Evolutionary conservation across 2,888 invertebrate species (phyloP).

Genomic region (Mesoligia furuncula): DNA sequence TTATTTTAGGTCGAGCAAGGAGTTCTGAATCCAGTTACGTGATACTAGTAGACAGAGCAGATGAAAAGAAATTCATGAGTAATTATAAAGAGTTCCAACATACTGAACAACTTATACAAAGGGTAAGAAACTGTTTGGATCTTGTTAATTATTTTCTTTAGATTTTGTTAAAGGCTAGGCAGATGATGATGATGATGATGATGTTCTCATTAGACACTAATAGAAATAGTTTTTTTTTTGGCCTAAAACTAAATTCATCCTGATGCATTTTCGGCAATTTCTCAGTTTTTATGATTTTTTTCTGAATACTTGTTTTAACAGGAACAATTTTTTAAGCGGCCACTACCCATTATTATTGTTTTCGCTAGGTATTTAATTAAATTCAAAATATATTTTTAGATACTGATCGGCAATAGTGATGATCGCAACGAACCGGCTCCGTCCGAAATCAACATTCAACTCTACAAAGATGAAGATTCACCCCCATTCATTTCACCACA

Average conservation of each 20-base stretch:
- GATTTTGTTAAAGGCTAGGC: too few species aligned
- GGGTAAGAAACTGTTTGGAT: constrained; percentile 66
- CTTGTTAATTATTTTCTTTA: not conserved
- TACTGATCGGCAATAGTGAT: constrained; percentile 90
- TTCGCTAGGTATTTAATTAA: not conserved
- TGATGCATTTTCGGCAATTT: not conserved
- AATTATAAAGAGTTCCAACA: constrained; percentile 84
- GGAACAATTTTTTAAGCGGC: not conserved
- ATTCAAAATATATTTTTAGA: constrained; percentile 73
- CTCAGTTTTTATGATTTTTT: not conserved
- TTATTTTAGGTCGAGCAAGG: constrained; percentile 92
- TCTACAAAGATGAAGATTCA: constrained; percentile 89
- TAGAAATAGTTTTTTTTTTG: not conserved
- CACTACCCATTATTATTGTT: not conserved
- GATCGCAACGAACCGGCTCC: constrained; percentile 88
- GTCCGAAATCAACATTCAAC: constrained; percentile 86
- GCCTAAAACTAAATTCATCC: not conserved
- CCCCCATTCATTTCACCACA: constrained; percentile 86
- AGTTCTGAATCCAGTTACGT: constrained; percentile 91
- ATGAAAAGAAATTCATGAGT: constrained; percentile 72
- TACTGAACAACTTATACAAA: constrained; percentile 90
- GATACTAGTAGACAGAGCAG: constrained; percentile 85
- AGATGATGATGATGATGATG: too few species aligned
- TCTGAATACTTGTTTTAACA: not conserved
- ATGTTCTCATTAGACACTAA: not conserved